Evolutionary conservation across 2,797 vertebrate species (phyloP), one percentile per base, ranked within the genome.

Genomic region (Falco peregrinus): DNA sequence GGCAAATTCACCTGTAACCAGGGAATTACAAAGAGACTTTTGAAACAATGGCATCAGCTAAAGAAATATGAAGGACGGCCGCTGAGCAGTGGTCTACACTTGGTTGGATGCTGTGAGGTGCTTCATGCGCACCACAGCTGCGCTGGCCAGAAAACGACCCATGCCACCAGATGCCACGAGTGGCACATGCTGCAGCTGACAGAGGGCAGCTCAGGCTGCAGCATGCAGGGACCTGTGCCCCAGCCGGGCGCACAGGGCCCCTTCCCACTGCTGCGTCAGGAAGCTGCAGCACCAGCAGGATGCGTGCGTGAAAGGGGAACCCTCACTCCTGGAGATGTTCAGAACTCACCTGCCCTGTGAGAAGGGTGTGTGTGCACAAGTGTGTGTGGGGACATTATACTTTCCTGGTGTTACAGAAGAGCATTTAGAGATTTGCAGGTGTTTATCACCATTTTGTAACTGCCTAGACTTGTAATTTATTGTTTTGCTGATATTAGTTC

Each of bases 281-380:
- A 76, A 73, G 48, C n/a, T 67, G 61, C n/a, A 81, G 70, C 43
- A 39, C 18, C 77, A 64, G 22, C 0, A 3, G 25, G 17, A 71
- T 17, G 5, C 13, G 43, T 7, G 26, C n/a, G 41, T 53, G 25
- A 10, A 4, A 51, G n/a, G 31, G 41, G 17, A 63, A 59, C 13
- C 18, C 1, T 0, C 2, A 0, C 59, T 43, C 54, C 20, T 3
- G 3, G 39, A 51, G 53, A 39, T 1, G 45, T 14, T 4, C 11
- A 17, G 48, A 48, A 56, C 48, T 29, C 39, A 18, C 61, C 29
- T 5, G 50, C 17, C 24, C 50, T 13, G 28, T 5, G 13, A 61
- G n/a, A 56, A 59, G 39, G 4, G 7, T 2, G 4, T 11, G 8
- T 9, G 15, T 6, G 12, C 70, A 39, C 33, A 21, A 37, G 70